phyloP scores from a whole-genome alignment of 2,888 invertebrate genomes.

The Himalopsyche anomala region DNA sequence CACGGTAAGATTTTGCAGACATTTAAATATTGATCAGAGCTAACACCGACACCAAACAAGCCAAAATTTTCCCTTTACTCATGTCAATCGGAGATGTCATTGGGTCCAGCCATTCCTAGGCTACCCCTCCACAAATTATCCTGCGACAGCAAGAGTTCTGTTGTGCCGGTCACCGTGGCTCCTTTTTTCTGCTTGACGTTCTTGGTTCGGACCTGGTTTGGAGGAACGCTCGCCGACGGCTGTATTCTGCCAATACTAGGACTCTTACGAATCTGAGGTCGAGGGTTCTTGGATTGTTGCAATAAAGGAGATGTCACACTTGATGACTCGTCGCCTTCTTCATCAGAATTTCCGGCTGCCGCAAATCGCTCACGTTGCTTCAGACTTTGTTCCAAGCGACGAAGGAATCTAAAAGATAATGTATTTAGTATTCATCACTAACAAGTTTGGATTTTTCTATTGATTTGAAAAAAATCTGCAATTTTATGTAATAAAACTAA shows the following conservation, averaged over 20 bases:
- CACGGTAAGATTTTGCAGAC: too few species aligned
- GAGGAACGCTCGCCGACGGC: not conserved
- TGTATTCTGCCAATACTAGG: constrained; percentile 63
- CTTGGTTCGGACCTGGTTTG: constrained; percentile 70
- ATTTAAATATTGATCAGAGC: too few species aligned
- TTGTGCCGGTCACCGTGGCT: constrained; percentile 67
- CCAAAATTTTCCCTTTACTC: constrained; percentile 60
- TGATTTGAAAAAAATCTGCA: not conserved
- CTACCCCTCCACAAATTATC: constrained; percentile 72
- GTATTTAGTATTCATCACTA: not conserved
- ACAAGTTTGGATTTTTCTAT: not conserved
- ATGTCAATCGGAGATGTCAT: constrained; percentile 74
- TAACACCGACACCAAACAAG: too few species aligned
- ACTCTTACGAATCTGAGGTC: constrained; percentile 70
- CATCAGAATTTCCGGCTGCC: constrained; percentile 76
- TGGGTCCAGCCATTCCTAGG: constrained; percentile 72
- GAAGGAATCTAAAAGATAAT: constrained; percentile 78
- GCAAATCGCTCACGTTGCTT: constrained; percentile 81
- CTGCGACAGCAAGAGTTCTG: constrained; percentile 69
- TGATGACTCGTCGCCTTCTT: constrained; percentile 79
- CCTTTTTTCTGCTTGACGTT: constrained; percentile 73
- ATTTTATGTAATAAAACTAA: too few species aligned
- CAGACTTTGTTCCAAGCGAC: constrained; percentile 83
- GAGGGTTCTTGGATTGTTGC: constrained; percentile 69
- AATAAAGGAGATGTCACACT: constrained; percentile 81